phyloP scores from a whole-genome alignment of 2,888 invertebrate species.

The Synergus itoensis region DNA sequence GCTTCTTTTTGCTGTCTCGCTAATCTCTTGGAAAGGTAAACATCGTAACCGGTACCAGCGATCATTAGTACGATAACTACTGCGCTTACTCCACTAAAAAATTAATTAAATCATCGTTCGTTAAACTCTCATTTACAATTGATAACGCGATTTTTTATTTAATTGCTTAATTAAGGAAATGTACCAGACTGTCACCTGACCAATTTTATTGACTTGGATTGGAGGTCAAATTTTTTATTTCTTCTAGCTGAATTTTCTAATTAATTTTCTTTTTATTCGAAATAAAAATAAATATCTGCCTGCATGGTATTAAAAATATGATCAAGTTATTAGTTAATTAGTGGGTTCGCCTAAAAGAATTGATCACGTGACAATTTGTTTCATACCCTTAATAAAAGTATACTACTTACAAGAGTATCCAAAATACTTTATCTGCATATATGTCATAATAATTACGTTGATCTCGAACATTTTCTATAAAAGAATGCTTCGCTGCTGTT shows the following conservation, averaged over 20 bases:
- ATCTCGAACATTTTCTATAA: conserved; percentile 83
- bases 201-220: too few species aligned
- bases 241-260: too few species aligned
- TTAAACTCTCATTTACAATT: not conserved
- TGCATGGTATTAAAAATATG: too few species aligned
- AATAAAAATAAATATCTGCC: too few species aligned
- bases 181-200: too few species aligned
- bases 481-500: conserved; percentile 76
- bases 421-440: conserved; percentile 85
- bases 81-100: conserved; percentile 80
- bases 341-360: too few species aligned
- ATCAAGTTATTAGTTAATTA: too few species aligned
- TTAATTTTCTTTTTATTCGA: too few species aligned
- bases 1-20: conserved; percentile 59
- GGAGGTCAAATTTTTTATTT: too few species aligned
- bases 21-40: conserved; percentile 75
- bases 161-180: too few species aligned
- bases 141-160: too few species aligned
- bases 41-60: conserved; percentile 86
- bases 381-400: too few species aligned
- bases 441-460: conserved; percentile 84
- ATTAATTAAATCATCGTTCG: not conserved
- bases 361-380: not conserved
- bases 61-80: conserved; percentile 81
- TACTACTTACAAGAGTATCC: conserved; percentile 83